A percentile compares a stretch with the other conserved stretches of the same genome.
Conservation (phyloP, 2,113 vertebrate genomes). For the Vombatus ursinus region DNA sequence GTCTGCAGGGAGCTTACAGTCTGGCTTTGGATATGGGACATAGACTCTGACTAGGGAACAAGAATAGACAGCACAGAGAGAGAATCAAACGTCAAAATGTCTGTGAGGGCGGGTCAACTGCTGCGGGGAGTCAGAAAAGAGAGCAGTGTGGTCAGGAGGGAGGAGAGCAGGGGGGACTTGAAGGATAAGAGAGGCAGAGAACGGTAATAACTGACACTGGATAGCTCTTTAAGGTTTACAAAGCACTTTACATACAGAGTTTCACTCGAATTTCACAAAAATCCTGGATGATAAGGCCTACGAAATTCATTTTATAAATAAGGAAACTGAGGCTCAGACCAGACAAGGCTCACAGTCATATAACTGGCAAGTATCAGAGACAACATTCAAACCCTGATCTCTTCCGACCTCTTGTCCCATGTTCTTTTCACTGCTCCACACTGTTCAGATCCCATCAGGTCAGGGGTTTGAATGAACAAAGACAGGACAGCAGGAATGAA, state of each 20-base stretch:
- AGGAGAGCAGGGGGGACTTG: background rate
- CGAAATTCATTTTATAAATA: background rate
- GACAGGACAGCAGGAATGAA: background rate
- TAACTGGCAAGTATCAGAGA: background rate
- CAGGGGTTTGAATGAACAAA: background rate
- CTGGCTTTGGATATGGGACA: background rate
- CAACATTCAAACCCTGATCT: background rate
- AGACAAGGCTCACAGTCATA: no score
- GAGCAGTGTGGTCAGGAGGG: background rate
- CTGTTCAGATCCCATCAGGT: background rate
- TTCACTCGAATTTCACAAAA: background rate
- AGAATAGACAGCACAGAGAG: background rate
- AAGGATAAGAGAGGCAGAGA: background rate
- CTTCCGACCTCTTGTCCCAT: background rate
- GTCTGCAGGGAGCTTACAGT: background rate
- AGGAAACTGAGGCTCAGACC: background rate
- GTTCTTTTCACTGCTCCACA: background rate
- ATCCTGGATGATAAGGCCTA: background rate
- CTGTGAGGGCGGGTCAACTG: background rate
- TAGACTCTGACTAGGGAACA: background rate
- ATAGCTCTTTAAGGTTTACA: background rate
- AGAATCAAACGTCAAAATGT: background rate
- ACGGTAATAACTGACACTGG: background rate
- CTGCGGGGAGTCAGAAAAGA: background rate
- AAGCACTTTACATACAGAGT: background rate